phyloP scores from a whole-genome alignment of 2,113 vertebrate genomes.

The Oophaga pumilio region DNA sequence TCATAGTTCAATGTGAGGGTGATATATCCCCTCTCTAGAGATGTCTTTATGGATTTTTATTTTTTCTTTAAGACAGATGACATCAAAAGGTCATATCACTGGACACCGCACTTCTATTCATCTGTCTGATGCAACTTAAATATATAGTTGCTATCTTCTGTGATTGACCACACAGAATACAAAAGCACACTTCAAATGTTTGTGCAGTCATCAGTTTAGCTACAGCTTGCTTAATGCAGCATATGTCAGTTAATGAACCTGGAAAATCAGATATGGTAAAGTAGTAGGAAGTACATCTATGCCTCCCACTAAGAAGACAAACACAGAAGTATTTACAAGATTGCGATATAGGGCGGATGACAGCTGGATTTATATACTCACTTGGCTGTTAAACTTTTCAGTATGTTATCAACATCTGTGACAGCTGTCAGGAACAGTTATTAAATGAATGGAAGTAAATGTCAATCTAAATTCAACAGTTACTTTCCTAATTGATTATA shows the following conservation, averaged over 20 bases:
- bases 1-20: too few relatives aligned
- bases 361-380: not conserved
- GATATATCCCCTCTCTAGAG: too few relatives aligned
- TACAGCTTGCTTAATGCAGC: not conserved
- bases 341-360: not conserved
- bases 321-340: not conserved
- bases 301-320: not conserved
- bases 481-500: not conserved
- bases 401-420: not conserved
- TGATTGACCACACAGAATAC: too few relatives aligned
- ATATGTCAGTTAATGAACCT: not conserved
- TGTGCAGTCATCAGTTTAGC: not conserved
- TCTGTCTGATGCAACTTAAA: not conserved
- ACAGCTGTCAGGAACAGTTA: slow-evolving; percentile 4
- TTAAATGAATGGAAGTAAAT: not conserved
- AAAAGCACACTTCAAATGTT: not conserved
- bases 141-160: not conserved
- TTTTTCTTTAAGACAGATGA: too few relatives aligned
- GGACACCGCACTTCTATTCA: not conserved
- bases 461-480: not conserved
- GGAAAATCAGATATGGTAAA: not conserved
- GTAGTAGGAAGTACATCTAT: not conserved
- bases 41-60: too few relatives aligned
- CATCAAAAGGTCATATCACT: too few relatives aligned
- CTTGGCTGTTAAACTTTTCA: not conserved